phyloP scores from a whole-genome alignment of 2,888 invertebrate genomes.

The Eulithis testata region DNA sequence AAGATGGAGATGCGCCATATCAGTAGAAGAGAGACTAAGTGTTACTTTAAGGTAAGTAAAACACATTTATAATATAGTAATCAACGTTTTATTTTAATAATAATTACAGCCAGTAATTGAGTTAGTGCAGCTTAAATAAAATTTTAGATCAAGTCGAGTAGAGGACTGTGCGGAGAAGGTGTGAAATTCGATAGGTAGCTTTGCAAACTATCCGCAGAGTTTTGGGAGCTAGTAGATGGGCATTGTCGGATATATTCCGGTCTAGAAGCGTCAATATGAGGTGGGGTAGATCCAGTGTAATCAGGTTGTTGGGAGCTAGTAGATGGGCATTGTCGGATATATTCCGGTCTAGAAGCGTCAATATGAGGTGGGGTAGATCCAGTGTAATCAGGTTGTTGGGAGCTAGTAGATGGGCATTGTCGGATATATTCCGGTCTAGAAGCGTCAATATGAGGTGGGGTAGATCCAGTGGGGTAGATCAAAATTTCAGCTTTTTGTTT shows the following conservation, averaged over 20 bases:
- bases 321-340: slow-evolving; percentile 22
- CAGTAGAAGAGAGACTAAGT: no score
- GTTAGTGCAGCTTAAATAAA: slow-evolving; percentile 14
- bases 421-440: slow-evolving; percentile 18
- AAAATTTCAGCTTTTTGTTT: no score
- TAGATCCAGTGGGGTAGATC: slow-evolving; percentile 23
- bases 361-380: slow-evolving; percentile 21
- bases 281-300: slow-evolving; percentile 21
- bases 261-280: slow-evolving; percentile 19
- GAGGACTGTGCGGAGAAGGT: slow-evolving; percentile 21
- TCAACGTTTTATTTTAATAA: slow-evolving; percentile 17
- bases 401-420: slow-evolving; percentile 22
- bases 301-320: slow-evolving; percentile 22
- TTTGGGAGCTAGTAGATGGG: slow-evolving; percentile 22
- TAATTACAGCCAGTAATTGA: not conserved
- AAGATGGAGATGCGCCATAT: slow-evolving; percentile 7
- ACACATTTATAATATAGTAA: slow-evolving; percentile 6
- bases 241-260: slow-evolving; percentile 20
- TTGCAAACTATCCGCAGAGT: slow-evolving; percentile 21
- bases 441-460: slow-evolving; percentile 18
- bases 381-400: slow-evolving; percentile 23
- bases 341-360: slow-evolving; percentile 17
- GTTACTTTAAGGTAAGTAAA: not conserved
- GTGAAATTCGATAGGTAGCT: slow-evolving; percentile 21
- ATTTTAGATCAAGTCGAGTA: slow-evolving; percentile 21